These are phyloP conservation scores for Scortum barcoo DNA, from an alignment of 2,113 vertebrate genomes.

Conservation along the genomic window DNA sequence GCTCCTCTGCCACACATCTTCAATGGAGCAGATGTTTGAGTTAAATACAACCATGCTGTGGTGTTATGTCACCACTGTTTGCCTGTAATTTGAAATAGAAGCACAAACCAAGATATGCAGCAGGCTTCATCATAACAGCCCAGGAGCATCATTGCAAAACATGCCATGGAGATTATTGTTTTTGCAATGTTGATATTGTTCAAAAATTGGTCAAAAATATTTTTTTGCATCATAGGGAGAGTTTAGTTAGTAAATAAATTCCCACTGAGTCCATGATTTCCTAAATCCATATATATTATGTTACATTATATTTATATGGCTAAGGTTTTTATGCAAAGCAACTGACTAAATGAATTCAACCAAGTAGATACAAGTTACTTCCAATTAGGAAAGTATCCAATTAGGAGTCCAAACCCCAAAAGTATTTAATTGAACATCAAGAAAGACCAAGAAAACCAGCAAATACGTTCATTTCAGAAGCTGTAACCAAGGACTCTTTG, in stretches of 20 bases:
- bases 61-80: constrained; percentile 39
- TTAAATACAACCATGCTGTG: constrained; percentile 29
- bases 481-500: background rate
- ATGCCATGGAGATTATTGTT: background rate
- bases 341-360: too few species aligned
- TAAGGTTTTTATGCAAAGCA: too few species aligned
- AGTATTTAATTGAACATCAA: background rate
- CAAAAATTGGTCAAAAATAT: too few species aligned
- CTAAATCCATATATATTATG: background rate
- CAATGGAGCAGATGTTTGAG: constrained; percentile 35
- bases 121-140: constrained; percentile 7
- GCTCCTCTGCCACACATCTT: constrained; percentile 29
- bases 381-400: too few species aligned
- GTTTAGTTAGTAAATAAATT: too few species aligned
- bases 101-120: background rate
- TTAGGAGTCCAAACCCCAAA: background rate
- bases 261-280: background rate
- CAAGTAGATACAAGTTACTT: too few species aligned
- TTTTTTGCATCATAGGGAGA: too few species aligned
- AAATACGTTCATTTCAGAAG: background rate
- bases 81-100: background rate
- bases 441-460: constrained; percentile 14
- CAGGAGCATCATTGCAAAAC: background rate
- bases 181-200: background rate
- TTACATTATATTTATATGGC: too few species aligned